phyloP scores from a whole-genome alignment of 2,797 vertebrate genomes.

The Pygocentrus nattereri region DNA sequence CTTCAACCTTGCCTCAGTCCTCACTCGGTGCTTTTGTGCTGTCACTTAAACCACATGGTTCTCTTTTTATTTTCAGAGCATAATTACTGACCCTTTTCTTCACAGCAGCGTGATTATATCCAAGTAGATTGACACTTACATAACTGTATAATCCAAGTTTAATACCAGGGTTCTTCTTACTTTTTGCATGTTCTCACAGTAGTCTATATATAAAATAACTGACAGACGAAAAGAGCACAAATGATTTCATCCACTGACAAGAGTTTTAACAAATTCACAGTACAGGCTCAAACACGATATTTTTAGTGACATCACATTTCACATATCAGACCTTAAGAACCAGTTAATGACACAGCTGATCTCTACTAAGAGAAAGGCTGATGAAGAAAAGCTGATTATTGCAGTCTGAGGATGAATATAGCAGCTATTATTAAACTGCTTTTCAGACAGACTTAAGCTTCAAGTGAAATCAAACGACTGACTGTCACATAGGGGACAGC shows the following conservation, averaged over 20 bases:
- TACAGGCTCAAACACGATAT: no score
- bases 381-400: neutral
- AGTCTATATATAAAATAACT: slow-evolving; percentile 2
- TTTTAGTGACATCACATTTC: neutral
- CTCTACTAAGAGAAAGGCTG: neutral
- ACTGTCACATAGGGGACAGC: neutral
- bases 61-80: neutral
- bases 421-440: neutral
- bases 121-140: slow-evolving; percentile 24
- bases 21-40: neutral
- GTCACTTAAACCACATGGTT: slow-evolving; percentile 12
- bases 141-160: slow-evolving; percentile 11
- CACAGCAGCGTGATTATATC: slow-evolving; percentile 11
- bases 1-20: neutral
- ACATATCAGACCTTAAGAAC: neutral
- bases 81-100: slow-evolving; percentile 12
- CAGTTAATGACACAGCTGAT: neutral
- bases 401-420: slow-evolving; percentile 4
- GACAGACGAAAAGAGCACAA: neutral
- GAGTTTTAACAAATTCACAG: neutral
- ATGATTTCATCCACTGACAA: neutral
- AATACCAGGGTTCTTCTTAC: slow-evolving; percentile 2
- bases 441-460: neutral
- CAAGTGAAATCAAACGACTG: neutral
- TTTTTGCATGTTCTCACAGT: neutral